Percentiles rank a stretch among this genome's conserved stretches.
Evolutionary conservation across 2,888 invertebrate species (phyloP).

Genomic region (Epinotia brunnichana): DNA sequence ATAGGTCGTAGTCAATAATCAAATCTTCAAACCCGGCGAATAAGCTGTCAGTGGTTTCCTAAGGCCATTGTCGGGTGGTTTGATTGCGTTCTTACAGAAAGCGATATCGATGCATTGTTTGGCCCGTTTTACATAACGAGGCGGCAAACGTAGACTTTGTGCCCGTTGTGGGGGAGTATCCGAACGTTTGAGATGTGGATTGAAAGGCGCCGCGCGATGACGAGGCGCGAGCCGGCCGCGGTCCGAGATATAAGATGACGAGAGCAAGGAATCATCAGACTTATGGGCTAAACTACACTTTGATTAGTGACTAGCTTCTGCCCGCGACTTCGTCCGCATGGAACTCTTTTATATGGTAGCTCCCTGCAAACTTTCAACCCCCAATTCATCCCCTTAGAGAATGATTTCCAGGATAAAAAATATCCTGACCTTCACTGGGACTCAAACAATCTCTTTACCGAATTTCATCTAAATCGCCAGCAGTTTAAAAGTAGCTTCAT

Average conservation of each 20-base stretch:
- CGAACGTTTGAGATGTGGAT: slow-evolving; percentile 76
- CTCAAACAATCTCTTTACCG: no score
- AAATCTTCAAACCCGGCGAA: slow-evolving; percentile 47
- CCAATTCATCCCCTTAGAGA: no score
- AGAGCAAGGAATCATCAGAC: no score
- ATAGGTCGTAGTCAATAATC: slow-evolving; percentile 24
- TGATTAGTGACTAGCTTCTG: no score
- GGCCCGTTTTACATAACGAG: slow-evolving; percentile 81
- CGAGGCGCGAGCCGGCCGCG: slow-evolving; percentile 67
- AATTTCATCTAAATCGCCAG: no score
- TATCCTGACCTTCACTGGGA: no score
- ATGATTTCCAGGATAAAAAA: no score
- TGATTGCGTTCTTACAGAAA: slow-evolving; percentile 79
- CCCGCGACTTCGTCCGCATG: no score
- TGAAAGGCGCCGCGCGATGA: slow-evolving; percentile 82
- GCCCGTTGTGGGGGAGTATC: slow-evolving; percentile 75
- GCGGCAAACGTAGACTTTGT: slow-evolving; percentile 75
- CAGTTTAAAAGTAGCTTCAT: no score
- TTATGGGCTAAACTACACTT: no score
- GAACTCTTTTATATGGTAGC: no score
- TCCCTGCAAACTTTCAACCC: no score
- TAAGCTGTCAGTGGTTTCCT: slow-evolving; percentile 57
- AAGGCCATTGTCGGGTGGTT: slow-evolving; percentile 77
- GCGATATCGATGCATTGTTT: slow-evolving; percentile 79
- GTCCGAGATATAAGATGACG: slow-evolving; percentile 50